phyloP scores from a whole-genome alignment of 2,113 vertebrate genomes.

The Centropristis striata region DNA sequence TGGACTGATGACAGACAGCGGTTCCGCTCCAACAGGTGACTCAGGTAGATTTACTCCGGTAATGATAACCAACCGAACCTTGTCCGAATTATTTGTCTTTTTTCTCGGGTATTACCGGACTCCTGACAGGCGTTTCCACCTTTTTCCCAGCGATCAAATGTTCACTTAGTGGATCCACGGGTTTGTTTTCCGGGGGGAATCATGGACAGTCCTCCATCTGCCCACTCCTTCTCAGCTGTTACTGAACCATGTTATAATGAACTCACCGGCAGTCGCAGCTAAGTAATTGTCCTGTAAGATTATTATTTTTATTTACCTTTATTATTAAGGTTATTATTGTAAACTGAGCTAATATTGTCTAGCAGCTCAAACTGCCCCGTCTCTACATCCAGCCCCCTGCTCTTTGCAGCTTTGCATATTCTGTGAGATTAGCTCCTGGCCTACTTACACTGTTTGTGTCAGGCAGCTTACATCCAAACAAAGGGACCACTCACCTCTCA shows the following conservation, averaged over 20 bases:
- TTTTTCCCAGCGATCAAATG: neutral
- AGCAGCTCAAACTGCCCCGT: neutral
- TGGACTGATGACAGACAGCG: neutral
- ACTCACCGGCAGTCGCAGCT: neutral
- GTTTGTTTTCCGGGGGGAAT: neutral
- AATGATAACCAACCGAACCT: neutral
- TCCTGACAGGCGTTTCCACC: neutral
- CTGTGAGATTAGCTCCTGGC: slow-evolving; percentile 65
- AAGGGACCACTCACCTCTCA: slow-evolving; percentile 65
- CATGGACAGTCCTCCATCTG: slow-evolving; percentile 19
- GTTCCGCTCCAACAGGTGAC: slow-evolving; percentile 51
- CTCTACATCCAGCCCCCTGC: neutral
- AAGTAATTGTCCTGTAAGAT: neutral
- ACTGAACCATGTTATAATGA: slow-evolving; percentile 18
- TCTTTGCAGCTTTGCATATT: slow-evolving; percentile 79
- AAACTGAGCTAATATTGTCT: neutral
- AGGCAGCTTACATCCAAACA: slow-evolving; percentile 70
- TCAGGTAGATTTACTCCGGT: slow-evolving; percentile 11
- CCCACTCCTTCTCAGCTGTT: slow-evolving; percentile 7
- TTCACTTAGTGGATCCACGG: neutral
- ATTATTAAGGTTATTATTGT: too few species aligned
- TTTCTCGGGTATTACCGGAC: neutral
- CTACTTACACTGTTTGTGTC: slow-evolving; percentile 56
- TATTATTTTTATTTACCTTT: neutral
- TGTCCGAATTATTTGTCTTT: neutral